These are phyloP conservation scores for Daubentonia madagascariensis DNA, from an alignment of 2,113 vertebrate genomes.

Conservation along the genomic window DNA sequence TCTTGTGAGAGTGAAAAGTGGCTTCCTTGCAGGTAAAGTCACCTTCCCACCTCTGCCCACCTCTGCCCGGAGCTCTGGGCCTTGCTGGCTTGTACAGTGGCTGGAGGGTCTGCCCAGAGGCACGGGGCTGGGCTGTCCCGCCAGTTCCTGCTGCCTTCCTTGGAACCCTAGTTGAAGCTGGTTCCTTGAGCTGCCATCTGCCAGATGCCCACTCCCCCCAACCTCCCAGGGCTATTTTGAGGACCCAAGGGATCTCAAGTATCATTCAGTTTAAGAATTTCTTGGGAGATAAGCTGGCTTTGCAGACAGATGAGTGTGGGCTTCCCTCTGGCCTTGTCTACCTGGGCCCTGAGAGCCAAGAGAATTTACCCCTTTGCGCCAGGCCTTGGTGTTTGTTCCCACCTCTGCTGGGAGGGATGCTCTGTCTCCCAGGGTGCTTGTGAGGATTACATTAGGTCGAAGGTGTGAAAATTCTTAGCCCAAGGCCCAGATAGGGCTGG, in stretches of 20 bases:
- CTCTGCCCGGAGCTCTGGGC: not conserved
- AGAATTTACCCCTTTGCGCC: rapidly evolving
- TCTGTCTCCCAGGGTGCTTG: not conserved
- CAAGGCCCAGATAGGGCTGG: rapidly evolving
- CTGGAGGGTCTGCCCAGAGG: rapidly evolving
- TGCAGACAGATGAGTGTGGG: too few relatives aligned
- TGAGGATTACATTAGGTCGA: not conserved
- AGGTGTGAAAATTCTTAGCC: rapidly evolving
- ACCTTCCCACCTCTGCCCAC: too few relatives aligned
- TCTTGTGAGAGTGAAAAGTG: rapidly evolving
- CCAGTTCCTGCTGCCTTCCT: not conserved
- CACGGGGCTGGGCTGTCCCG: rapidly evolving
- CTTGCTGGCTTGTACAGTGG: not conserved
- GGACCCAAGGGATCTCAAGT: not conserved
- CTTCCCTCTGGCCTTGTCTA: not conserved
- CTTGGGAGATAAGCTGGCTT: not conserved
- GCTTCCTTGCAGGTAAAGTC: not conserved
- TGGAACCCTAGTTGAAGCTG: not conserved
- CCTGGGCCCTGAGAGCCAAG: not conserved
- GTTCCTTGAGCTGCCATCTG: not conserved
- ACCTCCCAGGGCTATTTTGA: not conserved
- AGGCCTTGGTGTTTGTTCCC: not conserved
- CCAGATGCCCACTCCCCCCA: not conserved
- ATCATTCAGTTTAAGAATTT: too few relatives aligned
- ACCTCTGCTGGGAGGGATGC: not conserved